Evolutionary conservation across 2,888 invertebrate species (phyloP).

Genomic region (Emmelina monodactyla): DNA sequence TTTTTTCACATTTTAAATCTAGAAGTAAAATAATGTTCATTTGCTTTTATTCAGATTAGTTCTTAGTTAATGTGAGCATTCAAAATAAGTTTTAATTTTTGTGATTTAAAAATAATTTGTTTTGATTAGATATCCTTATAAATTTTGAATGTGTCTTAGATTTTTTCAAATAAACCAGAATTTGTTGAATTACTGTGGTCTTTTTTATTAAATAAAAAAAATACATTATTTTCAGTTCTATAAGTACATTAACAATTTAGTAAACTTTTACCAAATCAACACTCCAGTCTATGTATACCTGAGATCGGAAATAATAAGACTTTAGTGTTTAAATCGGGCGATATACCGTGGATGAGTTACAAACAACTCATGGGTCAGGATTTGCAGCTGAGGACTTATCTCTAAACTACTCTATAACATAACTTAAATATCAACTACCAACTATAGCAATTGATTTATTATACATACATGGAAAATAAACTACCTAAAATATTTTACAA

Average conservation of each 20-base stretch:
- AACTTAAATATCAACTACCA: slow-evolving; percentile 39
- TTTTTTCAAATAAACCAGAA: slow-evolving; percentile 7
- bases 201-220: slow-evolving; percentile 62
- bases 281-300: slow-evolving; percentile 38
- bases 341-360: too few species aligned
- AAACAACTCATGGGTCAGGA: too few species aligned
- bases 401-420: too few species aligned
- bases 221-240: slow-evolving; percentile 59
- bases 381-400: too few species aligned
- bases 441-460: slow-evolving; percentile 41
- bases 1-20: too few species aligned
- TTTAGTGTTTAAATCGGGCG: too few species aligned
- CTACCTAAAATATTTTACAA: slow-evolving; percentile 22
- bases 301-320: slow-evolving; percentile 55
- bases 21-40: too few species aligned
- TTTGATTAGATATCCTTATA: too few species aligned
- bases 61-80: too few species aligned
- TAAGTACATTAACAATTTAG: slow-evolving; percentile 63
- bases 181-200: slow-evolving; percentile 38
- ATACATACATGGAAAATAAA: slow-evolving; percentile 43
- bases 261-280: slow-evolving; percentile 60
- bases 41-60: too few species aligned
- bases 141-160: not conserved
- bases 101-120: too few species aligned
- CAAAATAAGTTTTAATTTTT: too few species aligned